phyloP scores from a whole-genome alignment of 2,797 vertebrate genomes.

The Arrhamphus sclerolepis region DNA sequence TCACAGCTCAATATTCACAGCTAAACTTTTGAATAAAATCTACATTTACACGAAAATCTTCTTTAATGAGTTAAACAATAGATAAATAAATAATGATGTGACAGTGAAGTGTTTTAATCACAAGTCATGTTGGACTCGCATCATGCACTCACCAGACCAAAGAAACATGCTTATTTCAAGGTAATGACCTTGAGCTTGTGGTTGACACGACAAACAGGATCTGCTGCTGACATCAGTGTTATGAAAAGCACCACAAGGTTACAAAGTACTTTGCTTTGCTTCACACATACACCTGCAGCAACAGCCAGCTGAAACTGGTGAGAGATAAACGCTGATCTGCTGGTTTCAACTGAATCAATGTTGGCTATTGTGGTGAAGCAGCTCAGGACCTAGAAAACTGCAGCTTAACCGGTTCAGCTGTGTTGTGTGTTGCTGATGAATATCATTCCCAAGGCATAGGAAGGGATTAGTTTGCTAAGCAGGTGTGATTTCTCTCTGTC shows the following conservation, averaged over 20 bases:
- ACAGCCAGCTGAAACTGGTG: slow-evolving; percentile 62
- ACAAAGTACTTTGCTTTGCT: slow-evolving; percentile 17
- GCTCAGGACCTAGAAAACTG: slow-evolving; percentile 52
- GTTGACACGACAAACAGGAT: slow-evolving; percentile 6
- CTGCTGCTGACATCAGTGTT: slow-evolving; percentile 30
- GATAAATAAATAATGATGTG: background rate
- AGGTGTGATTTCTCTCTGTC: slow-evolving; percentile 47
- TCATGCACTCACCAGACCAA: background rate
- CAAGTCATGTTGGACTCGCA: background rate
- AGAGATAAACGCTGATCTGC: slow-evolving; percentile 22
- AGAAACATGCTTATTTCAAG: slow-evolving; percentile 36
- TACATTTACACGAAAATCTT: too few relatives aligned
- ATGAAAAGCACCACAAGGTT: slow-evolving; percentile 13
- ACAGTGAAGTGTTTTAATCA: background rate
- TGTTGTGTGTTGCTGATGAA: slow-evolving; percentile 35
- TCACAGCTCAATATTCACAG: too few relatives aligned
- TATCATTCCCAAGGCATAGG: slow-evolving; percentile 51
- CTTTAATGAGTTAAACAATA: too few relatives aligned
- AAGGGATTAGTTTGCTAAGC: slow-evolving; percentile 43
- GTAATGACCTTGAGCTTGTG: slow-evolving; percentile 38
- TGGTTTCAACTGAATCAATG: slow-evolving; percentile 52
- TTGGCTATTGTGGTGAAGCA: slow-evolving; percentile 37
- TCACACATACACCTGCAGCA: slow-evolving; percentile 45
- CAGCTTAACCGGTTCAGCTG: slow-evolving; percentile 67
- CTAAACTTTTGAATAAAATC: too few relatives aligned